A percentile compares a stretch with the other conserved stretches of the same genome.
Evolutionary conservation across 2,113 vertebrate genomes (phyloP).

Genomic region (Amazona guildingii): DNA sequence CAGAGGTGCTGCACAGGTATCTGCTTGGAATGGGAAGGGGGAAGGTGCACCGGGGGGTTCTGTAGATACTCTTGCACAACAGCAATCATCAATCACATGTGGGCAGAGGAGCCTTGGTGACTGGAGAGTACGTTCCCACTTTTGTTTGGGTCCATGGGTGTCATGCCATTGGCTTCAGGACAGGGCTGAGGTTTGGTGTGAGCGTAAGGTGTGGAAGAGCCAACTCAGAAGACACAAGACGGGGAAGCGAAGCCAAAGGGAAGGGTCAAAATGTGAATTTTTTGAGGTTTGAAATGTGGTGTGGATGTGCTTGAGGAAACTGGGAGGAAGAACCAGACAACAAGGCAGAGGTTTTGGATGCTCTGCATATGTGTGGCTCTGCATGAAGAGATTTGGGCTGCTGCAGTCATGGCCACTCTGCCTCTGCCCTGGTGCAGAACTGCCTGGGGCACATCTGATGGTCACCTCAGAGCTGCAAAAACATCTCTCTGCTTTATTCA

Average conservation of each 20-base stretch:
- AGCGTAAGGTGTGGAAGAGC: background rate
- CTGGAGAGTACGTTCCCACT: background rate
- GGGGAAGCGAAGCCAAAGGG: background rate
- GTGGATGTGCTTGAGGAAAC: background rate
- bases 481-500: background rate
- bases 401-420: fast-evolving
- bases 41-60: background rate
- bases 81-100: fast-evolving
- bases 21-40: background rate
- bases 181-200: background rate
- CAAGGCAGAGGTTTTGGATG: background rate
- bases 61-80: background rate
- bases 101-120: fast-evolving
- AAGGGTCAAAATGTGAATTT: background rate
- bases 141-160: fast-evolving
- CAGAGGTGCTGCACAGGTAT: background rate
- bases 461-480: background rate
- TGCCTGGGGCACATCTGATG: fast-evolving
- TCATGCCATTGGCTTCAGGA: background rate
- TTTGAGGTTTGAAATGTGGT: fast-evolving
- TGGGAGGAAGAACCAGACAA: background rate
- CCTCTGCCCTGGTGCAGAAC: background rate
- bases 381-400: background rate
- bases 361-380: fast-evolving
- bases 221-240: fast-evolving